Conservation (phyloP, 2,797 vertebrate species). For the Acanthiza pusilla region DNA sequence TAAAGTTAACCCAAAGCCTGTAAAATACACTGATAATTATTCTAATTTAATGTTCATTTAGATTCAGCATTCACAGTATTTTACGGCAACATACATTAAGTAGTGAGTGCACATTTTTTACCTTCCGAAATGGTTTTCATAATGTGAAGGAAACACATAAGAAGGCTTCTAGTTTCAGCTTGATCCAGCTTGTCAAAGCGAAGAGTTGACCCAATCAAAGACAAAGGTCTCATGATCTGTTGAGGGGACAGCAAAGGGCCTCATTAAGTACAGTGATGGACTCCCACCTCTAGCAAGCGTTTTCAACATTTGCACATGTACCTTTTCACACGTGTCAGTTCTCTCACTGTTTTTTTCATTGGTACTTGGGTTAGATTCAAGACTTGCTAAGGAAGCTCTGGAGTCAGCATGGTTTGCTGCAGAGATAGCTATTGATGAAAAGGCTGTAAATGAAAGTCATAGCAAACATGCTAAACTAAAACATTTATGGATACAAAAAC, state of each 20-base stretch:
- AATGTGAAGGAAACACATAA: slow-evolving; percentile 97
- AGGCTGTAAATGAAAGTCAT: slow-evolving; percentile 83
- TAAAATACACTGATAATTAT: not conserved
- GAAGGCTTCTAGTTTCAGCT: slow-evolving; percentile 92
- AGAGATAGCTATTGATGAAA: slow-evolving; percentile 96
- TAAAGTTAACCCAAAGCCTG: not conserved
- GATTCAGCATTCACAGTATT: not conserved
- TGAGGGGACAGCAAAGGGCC: slow-evolving; percentile 11
- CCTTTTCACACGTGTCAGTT: slow-evolving; percentile 95
- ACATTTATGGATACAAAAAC: slow-evolving; percentile 66
- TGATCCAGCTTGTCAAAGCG: slow-evolving; percentile 98
- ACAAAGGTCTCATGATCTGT: slow-evolving; percentile 92
- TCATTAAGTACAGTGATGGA: not conserved
- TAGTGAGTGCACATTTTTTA: slow-evolving; percentile 31
- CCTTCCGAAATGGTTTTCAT: slow-evolving; percentile 99
- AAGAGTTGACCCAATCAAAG: slow-evolving; percentile 92
- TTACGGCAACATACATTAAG: not conserved
- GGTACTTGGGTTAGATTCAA: slow-evolving; percentile 96
- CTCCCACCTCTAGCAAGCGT: not conserved
- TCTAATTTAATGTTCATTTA: not conserved
- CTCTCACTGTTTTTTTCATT: slow-evolving; percentile 94
- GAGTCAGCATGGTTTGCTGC: slow-evolving; percentile 93
- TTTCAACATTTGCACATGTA: slow-evolving; percentile 43
- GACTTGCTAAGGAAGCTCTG: slow-evolving; percentile 93
- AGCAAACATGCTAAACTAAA: slow-evolving; percentile 71